phyloP scores from a whole-genome alignment of 1,140 invertebrate species.

The Dendroctonus ponderosae region DNA sequence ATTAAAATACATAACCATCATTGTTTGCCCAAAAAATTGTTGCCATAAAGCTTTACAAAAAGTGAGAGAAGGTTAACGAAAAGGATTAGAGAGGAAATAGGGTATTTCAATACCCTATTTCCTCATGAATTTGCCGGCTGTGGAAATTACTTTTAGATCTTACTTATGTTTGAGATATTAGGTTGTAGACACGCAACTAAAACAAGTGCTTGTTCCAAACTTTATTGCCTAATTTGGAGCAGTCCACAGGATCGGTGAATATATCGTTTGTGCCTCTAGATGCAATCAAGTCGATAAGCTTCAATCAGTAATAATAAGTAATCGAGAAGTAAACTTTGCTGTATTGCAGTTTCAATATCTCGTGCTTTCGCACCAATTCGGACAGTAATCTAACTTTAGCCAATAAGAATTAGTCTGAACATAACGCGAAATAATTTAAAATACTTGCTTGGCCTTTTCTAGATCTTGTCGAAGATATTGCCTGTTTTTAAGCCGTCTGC shows the following conservation, averaged over 20 bases:
- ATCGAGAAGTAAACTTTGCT: constrained; percentile 79
- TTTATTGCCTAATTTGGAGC: constrained; percentile 31
- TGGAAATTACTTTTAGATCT: too few species aligned
- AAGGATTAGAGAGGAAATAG: too few species aligned
- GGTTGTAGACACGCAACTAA: constrained; percentile 87
- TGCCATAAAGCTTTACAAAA: too few species aligned
- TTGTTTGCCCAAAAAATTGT: too few species aligned
- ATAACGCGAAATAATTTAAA: not conserved
- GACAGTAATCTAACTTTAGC: constrained; percentile 68
- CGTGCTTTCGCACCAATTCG: constrained; percentile 91
- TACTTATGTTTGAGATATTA: constrained; percentile 94
- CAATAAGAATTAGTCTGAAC: not conserved
- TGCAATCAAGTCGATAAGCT: constrained; percentile 73
- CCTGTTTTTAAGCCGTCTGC: constrained; percentile 91
- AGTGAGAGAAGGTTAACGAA: too few species aligned
- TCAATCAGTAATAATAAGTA: constrained; percentile 75
- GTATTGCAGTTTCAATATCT: constrained; percentile 89
- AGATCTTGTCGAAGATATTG: constrained; percentile 92
- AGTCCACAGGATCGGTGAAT: constrained; percentile 90
- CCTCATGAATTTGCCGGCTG: too few species aligned
- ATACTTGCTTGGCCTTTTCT: constrained; percentile 72
- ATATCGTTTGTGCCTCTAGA: constrained; percentile 82
- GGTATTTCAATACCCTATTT: too few species aligned
- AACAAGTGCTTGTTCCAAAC: constrained; percentile 10
- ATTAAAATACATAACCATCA: too few species aligned